A percentile compares a stretch with the other conserved stretches of the same genome.
Conservation (phyloP, 2,888 invertebrate species). For the Troides helena region DNA sequence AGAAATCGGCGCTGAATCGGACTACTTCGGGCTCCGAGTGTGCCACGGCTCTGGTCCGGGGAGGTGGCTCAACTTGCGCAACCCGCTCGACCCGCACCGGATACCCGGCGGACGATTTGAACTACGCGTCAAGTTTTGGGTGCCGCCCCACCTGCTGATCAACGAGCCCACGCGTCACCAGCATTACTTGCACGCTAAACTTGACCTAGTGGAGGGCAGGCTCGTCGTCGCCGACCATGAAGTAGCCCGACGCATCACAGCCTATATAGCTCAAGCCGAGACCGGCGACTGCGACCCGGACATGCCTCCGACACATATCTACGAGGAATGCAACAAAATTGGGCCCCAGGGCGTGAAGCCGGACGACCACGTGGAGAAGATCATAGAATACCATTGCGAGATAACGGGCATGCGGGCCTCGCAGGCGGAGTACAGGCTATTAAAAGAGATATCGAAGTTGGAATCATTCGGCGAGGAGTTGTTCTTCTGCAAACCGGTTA, state of each 20-base stretch:
- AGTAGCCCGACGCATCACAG: constrained; percentile 85
- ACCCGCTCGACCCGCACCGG: constrained; percentile 88
- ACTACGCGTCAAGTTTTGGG: constrained; percentile 93
- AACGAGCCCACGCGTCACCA: constrained; percentile 92
- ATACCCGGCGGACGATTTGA: constrained; percentile 84
- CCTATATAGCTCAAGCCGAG: constrained; percentile 88
- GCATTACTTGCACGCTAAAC: constrained; percentile 91
- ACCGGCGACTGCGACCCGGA: constrained; percentile 84
- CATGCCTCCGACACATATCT: constrained; percentile 80
- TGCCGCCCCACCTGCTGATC: constrained; percentile 91
- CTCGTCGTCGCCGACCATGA: constrained; percentile 85
- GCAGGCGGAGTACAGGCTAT: constrained; percentile 91
- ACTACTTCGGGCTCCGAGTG: constrained; percentile 92
- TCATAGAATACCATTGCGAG: constrained; percentile 83
- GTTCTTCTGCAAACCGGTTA: constrained; percentile 85
- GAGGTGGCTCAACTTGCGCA: constrained; percentile 92
- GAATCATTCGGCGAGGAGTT: constrained; percentile 92
- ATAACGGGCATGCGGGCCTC: constrained; percentile 84
- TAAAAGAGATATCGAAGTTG: constrained; percentile 89
- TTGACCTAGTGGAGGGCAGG: constrained; percentile 87
- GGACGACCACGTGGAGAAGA: constrained; percentile 82
- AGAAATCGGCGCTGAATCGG: constrained; percentile 90
- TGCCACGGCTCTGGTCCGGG: constrained; percentile 83
- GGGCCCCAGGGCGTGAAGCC: constrained; percentile 82
- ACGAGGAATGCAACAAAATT: constrained; percentile 82